phyloP scores from a whole-genome alignment of 2,888 invertebrate species.

The Luperina testacea region DNA sequence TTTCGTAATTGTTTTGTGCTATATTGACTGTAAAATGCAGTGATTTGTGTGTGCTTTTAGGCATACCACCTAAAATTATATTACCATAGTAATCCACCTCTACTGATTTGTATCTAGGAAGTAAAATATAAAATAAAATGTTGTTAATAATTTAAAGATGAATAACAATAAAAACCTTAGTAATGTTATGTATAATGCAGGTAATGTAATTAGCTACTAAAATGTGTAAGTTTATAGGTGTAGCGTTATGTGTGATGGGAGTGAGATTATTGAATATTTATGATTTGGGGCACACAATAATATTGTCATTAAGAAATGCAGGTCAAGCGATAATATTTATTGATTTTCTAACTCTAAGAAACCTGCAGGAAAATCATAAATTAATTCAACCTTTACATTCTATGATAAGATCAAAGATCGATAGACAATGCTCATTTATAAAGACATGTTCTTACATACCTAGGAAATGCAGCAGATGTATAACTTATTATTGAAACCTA shows the following conservation, averaged over 20 bases:
- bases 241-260: constrained; percentile 54
- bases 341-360: constrained; percentile 4
- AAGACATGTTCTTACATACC: constrained; percentile 52
- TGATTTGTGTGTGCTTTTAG: constrained; percentile 35
- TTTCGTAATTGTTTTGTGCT: constrained; percentile 27
- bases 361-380: constrained; percentile 20
- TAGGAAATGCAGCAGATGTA: constrained; percentile 48
- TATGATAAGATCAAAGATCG: constrained; percentile 31
- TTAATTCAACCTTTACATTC: constrained; percentile 22
- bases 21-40: constrained; percentile 27
- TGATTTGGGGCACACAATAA: constrained; percentile 44
- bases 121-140: constrained; percentile 33
- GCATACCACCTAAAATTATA: constrained; percentile 48
- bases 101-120: constrained; percentile 52
- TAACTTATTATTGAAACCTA: background rate
- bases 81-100: constrained; percentile 63
- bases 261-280: constrained; percentile 70
- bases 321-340: constrained; percentile 21
- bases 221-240: constrained; percentile 44
- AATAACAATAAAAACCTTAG: constrained; percentile 48
- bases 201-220: constrained; percentile 55
- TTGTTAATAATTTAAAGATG: constrained; percentile 41
- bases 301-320: constrained; percentile 42
- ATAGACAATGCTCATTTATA: constrained; percentile 58
- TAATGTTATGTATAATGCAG: constrained; percentile 50